A percentile compares a stretch with the other conserved stretches of the same genome.
phyloP scores from a whole-genome alignment of 2,113 vertebrate genomes.

The Pagrus major region DNA sequence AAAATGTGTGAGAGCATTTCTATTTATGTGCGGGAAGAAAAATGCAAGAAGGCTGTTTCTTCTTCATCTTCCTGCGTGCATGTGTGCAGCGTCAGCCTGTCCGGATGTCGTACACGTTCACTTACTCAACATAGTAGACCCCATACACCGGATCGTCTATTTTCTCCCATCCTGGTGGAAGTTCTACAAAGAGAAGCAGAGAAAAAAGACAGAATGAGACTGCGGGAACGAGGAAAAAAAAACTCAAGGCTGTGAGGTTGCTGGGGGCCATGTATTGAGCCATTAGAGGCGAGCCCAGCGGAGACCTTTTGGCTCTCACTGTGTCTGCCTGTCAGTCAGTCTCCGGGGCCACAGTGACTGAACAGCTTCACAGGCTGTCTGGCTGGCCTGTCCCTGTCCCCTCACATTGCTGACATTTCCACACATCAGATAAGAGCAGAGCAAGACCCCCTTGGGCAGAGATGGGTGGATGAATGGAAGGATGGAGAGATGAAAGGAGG shows the following conservation, averaged over 20 bases:
- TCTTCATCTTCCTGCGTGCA: neutral
- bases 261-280: conserved; percentile 26
- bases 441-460: conserved; percentile 50
- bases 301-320: conserved; percentile 49
- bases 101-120: conserved; percentile 50
- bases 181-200: conserved; percentile 83
- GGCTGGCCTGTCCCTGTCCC: neutral
- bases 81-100: neutral
- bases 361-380: conserved; percentile 47
- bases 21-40: neutral
- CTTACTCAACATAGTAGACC: conserved; percentile 99
- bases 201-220: conserved; percentile 25
- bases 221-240: conserved; percentile 7
- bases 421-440: conserved; percentile 73
- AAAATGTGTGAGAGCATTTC: neutral
- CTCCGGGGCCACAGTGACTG: conserved; percentile 50
- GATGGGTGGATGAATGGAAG: conserved; percentile 35
- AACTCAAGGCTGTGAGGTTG: conserved; percentile 15
- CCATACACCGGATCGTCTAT: conserved; percentile 99
- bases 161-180: conserved; percentile 99
- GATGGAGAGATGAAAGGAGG: conserved; percentile 34
- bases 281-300: conserved; percentile 27
- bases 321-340: conserved; percentile 56
- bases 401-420: conserved; percentile 73
- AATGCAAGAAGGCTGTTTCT: neutral